Conservation (phyloP, 1,140 invertebrate species). For the Bicyclus anynana region DNA sequence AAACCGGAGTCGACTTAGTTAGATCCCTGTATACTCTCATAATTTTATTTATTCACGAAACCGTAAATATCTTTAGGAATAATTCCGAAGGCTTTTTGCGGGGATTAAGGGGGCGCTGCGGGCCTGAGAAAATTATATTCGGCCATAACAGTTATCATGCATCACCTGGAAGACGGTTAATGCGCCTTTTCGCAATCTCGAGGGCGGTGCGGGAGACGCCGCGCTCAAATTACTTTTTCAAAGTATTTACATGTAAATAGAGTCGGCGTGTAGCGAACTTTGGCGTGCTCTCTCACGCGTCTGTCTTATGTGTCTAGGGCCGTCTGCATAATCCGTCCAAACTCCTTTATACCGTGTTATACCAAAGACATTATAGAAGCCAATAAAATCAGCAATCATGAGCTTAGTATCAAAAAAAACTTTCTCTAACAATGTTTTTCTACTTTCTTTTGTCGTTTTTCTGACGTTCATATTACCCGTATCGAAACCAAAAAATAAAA, state of each 20-base stretch:
- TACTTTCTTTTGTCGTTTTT: too few relatives aligned
- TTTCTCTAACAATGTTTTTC: too few relatives aligned
- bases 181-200: slow-evolving; percentile 75
- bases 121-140: slow-evolving; percentile 76
- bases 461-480: too few relatives aligned
- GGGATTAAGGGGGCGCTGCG: slow-evolving; percentile 71
- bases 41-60: slow-evolving; percentile 76
- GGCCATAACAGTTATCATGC: slow-evolving; percentile 76
- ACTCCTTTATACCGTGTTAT: neutral
- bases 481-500: too few relatives aligned
- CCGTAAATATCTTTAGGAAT: slow-evolving; percentile 73
- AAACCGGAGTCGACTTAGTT: slow-evolving; percentile 60
- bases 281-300: slow-evolving; percentile 21
- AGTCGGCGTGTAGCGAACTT: slow-evolving; percentile 52
- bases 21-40: slow-evolving; percentile 61
- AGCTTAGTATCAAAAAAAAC: too few relatives aligned
- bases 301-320: slow-evolving; percentile 7
- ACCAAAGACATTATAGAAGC: neutral
- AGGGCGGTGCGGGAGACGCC: slow-evolving; percentile 61
- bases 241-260: slow-evolving; percentile 77
- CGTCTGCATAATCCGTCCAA: neutral
- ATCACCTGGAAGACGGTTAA: slow-evolving; percentile 76
- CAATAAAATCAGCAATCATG: too few relatives aligned
- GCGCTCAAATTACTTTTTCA: slow-evolving; percentile 74
- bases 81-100: slow-evolving; percentile 75